Base-by-base conservation (phyloP, 1,140 invertebrate species). In the Adelges cooleyi region DNA sequence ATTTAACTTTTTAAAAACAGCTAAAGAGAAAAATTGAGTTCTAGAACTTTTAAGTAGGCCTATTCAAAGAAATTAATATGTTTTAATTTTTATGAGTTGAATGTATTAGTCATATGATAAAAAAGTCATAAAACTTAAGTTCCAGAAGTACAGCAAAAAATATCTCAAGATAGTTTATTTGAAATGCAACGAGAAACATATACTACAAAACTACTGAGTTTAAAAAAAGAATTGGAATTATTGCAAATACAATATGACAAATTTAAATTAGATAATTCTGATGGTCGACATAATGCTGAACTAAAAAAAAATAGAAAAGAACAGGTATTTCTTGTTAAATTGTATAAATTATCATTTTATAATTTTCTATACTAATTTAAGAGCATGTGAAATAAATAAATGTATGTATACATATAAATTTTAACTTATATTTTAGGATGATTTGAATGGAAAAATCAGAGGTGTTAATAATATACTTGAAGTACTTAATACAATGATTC, bases 381-480 rank as follows among this genome's bases (percentile, higher is more conserved):
- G n/a, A n/a, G n/a, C n/a, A n/a, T n/a, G n/a, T n/a, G n/a, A n/a
- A n/a, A n/a, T n/a, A 22, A 22, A 36, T 17, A 25, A 17, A 2
- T 27, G n/a, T 22, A 18, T 22, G 22, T 54, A 22, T 20, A 40
- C 4, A 25, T 9, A 8, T 54, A 8, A 17, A 33, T 4, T 6
- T n/a, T 17, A 18, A 44, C 8, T 17, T 9, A 44, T 27, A 18
- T 18, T 44, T 8, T 33, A 62, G 56, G 56, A 62, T 48, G 56
- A 62, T 62, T 17, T 62, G n/a, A 62, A 62, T 62, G 56, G 56
- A 33, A 62, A 62, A 62, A 62, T 62, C 15, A 62, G 46, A 17
- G 56, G 56, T 62, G 42, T 62, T 15, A 62, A 62, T 46, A 62
- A 62, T 62, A 62, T 62, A 29, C 40, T 62, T 33, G 56, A 62